Base-by-base conservation (phyloP, 1,140 invertebrate species). In the Lepidostoma basale region DNA sequence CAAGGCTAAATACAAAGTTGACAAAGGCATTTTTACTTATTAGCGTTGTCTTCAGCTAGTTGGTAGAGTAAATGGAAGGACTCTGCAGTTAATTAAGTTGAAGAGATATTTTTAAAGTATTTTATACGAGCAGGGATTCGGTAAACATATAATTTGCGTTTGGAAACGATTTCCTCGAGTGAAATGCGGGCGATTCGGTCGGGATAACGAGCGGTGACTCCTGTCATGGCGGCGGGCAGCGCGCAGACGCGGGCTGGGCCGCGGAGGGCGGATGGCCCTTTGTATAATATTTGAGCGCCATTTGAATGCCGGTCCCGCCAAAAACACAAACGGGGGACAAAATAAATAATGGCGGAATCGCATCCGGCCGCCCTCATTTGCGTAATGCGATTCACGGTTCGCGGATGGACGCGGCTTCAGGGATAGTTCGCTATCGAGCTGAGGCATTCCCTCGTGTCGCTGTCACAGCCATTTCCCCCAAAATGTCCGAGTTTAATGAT, bases 331-430 rank as follows among this genome's bases (percentile, higher is more conserved):
- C 39, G 58, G 58, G 26, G 69, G 69, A 71, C 69, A 67, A 72
- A 72, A 72, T 72, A 72, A 72, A 72, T 72, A 67, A 56, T 69
- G 66, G 67, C 67, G 33, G 67, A 36, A 30, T 49, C 60, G 70
- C 62, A 72, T 72, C 70, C 70, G 70, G 70, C 70, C 70, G 56
- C 52, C 44, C 56, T 72, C 70, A 72, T 72, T 72, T 72, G 70
- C 70, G 70, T 72, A 72, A 72, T 72, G 67, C 40, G 56, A 72
- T 72, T 66, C 70, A 67, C 54, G 62, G 40, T 44, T 49, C 44
- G 40, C 25, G 40, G 25, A 28, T 16, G 23, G 60, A 62, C 9
- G 20, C 25, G 33, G 39, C 23, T 25, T 33, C 52, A 14, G n/a
- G 36, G 20, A 16, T 33, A 56, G 26, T 56, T 56, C 20, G 25